phyloP scores from a whole-genome alignment of 2,797 vertebrate species.

The Discoglossus pictus region DNA sequence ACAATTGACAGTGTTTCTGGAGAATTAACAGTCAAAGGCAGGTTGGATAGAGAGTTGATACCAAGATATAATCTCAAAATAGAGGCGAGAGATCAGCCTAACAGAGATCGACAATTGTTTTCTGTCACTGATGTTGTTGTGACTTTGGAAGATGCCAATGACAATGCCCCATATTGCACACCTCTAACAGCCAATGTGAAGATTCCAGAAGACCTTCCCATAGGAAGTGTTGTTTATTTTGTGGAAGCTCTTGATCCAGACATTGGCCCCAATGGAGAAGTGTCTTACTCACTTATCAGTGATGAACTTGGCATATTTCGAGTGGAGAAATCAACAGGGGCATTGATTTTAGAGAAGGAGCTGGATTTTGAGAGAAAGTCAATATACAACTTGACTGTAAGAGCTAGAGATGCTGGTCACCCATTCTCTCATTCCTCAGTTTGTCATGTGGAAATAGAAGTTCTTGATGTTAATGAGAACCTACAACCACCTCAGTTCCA shows the following conservation, averaged over 20 bases:
- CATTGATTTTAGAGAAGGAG: constrained; percentile 84
- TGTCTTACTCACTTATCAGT: constrained; percentile 84
- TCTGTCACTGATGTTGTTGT: constrained; percentile 78
- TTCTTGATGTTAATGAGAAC: constrained; percentile 94
- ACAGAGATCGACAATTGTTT: constrained; percentile 75
- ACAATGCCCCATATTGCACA: constrained; percentile 87
- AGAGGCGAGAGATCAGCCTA: constrained; percentile 86
- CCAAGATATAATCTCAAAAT: constrained; percentile 80
- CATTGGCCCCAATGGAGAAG: constrained; percentile 76
- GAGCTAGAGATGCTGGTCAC: constrained; percentile 83
- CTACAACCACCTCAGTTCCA: constrained; percentile 82
- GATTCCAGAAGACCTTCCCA: constrained; percentile 86
- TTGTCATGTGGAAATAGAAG: constrained; percentile 84
- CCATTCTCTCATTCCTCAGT: constrained; percentile 85
- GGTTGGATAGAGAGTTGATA: constrained; percentile 83
- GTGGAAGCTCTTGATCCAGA: constrained; percentile 89
- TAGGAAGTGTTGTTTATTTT: constrained; percentile 84
- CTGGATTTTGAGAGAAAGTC: constrained; percentile 87
- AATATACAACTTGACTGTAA: constrained; percentile 87
- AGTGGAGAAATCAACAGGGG: constrained; percentile 80
- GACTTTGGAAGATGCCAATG: constrained; percentile 86
- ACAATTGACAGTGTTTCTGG: constrained; percentile 81
- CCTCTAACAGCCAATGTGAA: constrained; percentile 79
- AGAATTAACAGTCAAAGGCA: constrained; percentile 76
- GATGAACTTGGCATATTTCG: constrained; percentile 78